phyloP scores from a whole-genome alignment of 2,113 vertebrate genomes.

The Oceanodroma tethys region DNA sequence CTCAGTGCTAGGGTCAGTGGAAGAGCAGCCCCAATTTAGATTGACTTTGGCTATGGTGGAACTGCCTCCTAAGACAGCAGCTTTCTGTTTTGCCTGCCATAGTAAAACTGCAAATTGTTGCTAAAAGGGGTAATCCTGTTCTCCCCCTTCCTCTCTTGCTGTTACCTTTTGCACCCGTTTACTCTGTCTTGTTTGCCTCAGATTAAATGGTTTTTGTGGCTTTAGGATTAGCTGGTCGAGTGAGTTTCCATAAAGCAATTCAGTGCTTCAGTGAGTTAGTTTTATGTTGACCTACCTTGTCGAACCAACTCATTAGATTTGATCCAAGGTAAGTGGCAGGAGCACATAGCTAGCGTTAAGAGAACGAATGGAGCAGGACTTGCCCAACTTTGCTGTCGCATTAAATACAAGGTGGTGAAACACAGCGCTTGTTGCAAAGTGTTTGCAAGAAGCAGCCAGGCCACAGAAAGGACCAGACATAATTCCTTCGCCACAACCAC shows the following conservation, averaged over 20 bases:
- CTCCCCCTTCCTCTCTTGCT: background rate
- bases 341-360: background rate
- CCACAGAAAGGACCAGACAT: background rate
- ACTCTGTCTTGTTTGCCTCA: background rate
- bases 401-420: background rate
- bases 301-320: background rate
- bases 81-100: background rate
- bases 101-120: background rate
- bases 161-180: background rate
- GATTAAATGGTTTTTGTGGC: background rate
- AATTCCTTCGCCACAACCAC: background rate
- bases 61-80: background rate
- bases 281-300: background rate
- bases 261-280: background rate
- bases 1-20: background rate
- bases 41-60: background rate
- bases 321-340: background rate
- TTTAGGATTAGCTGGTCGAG: background rate
- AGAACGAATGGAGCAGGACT: background rate
- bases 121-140: background rate
- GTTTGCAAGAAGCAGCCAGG: background rate
- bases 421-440: background rate
- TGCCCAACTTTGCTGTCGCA: background rate
- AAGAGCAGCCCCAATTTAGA: background rate
- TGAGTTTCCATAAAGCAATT: background rate